phyloP scores from a whole-genome alignment of 2,797 vertebrate genomes.

The Pogonophryne albipinna region DNA sequence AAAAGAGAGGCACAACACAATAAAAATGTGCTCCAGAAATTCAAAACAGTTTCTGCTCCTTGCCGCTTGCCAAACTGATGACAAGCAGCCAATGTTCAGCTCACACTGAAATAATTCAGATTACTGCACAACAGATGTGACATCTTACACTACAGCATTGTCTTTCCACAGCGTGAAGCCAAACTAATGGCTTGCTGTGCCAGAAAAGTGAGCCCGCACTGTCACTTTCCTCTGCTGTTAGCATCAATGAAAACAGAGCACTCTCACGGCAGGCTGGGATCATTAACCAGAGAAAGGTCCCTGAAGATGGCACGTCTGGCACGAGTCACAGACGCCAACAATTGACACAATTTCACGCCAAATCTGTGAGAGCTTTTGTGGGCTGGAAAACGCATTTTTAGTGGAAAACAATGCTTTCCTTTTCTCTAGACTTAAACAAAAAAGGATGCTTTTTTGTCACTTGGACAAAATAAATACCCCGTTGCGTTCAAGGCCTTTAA shows the following conservation, averaged over 20 bases:
- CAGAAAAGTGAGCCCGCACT: conserved; percentile 14
- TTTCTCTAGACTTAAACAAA: conserved; percentile 21
- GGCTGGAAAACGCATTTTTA: conserved; percentile 18
- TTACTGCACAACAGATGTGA: neutral
- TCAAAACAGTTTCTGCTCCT: neutral
- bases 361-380: no score
- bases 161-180: conserved; percentile 19
- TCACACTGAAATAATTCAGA: neutral
- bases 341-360: conserved; percentile 14
- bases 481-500: conserved; percentile 44
- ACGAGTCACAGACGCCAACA: conserved; percentile 34
- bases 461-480: conserved; percentile 10
- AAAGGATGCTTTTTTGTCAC: conserved; percentile 31
- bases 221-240: conserved; percentile 33
- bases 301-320: conserved; percentile 36
- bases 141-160: conserved; percentile 1
- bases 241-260: conserved; percentile 38
- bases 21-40: neutral
- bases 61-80: neutral
- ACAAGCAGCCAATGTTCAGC: neutral
- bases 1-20: neutral
- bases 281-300: conserved; percentile 62
- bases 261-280: conserved; percentile 29
- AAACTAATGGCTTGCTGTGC: conserved; percentile 6
- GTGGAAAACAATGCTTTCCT: conserved; percentile 12